Evolutionary conservation across 2,888 invertebrate genomes (phyloP).

Genomic region (Eupithecia exiguata): DNA sequence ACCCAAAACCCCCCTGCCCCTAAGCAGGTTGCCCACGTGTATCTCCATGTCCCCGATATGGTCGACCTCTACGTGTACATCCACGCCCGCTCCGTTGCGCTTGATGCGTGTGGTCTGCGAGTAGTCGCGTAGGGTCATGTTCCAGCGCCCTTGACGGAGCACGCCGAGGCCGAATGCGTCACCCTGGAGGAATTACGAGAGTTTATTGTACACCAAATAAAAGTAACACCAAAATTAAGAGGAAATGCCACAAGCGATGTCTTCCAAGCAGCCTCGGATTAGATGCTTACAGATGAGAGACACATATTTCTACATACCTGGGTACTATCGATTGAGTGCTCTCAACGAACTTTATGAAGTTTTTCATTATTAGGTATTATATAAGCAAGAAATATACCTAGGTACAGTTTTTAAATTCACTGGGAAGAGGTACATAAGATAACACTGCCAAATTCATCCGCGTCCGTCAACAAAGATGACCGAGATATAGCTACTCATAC

Average conservation of each 20-base stretch:
- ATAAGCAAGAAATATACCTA: too few species aligned
- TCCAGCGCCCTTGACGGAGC: slow-evolving; percentile 88
- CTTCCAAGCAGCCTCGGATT: too few species aligned
- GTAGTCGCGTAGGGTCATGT: slow-evolving; percentile 88
- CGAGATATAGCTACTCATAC: not conserved
- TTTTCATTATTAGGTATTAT: too few species aligned
- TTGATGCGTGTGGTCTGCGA: slow-evolving; percentile 87
- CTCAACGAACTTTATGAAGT: too few species aligned
- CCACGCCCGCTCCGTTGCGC: slow-evolving; percentile 76
- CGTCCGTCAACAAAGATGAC: not conserved
- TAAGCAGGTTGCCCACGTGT: slow-evolving; percentile 89
- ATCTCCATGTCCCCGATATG: slow-evolving; percentile 90
- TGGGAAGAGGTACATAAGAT: too few species aligned
- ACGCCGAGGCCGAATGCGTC: slow-evolving; percentile 85
- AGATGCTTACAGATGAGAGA: too few species aligned
- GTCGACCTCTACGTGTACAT: slow-evolving; percentile 88
- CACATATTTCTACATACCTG: too few species aligned
- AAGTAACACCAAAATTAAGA: too few species aligned
- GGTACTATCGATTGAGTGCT: too few species aligned
- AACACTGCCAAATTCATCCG: not conserved
- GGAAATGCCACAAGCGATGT: too few species aligned
- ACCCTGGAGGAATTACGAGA: slow-evolving; percentile 64
- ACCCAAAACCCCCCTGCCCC: slow-evolving; percentile 87
- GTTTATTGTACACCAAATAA: not conserved
- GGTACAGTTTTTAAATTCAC: too few species aligned